Evolutionary conservation across 2,888 invertebrate genomes (phyloP).

Genomic region (Yponomeuta plumbellus): DNA sequence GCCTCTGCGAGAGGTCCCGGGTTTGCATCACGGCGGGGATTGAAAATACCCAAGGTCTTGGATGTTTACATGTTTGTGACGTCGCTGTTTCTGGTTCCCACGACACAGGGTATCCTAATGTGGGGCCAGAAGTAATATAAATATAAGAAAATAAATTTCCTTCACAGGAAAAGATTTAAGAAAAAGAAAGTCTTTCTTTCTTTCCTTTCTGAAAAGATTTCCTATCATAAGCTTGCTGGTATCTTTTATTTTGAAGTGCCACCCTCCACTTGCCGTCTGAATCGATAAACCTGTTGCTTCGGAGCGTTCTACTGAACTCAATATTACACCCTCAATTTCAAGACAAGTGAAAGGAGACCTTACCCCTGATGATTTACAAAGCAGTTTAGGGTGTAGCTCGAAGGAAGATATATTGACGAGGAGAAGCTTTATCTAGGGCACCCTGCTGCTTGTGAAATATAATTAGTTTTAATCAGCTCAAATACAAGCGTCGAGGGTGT

Average conservation of each 20-base stretch:
- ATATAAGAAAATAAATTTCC: too few relatives aligned
- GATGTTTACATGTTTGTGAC: too few relatives aligned
- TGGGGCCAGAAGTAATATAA: too few relatives aligned
- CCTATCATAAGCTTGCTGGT: not conserved
- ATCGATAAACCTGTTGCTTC: constrained; percentile 55
- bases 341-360: constrained; percentile 28
- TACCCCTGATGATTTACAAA: constrained; percentile 22
- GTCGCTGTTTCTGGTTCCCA: too few relatives aligned
- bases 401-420: not conserved
- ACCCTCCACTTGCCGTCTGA: constrained; percentile 45
- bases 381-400: constrained; percentile 24
- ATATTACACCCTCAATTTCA: constrained; percentile 18
- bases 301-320: constrained; percentile 50
- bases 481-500: not conserved
- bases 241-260: not conserved
- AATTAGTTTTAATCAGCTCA: constrained; percentile 16
- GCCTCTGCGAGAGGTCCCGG: too few relatives aligned
- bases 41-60: too few relatives aligned
- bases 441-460: constrained; percentile 32
- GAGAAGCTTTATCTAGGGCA: constrained; percentile 24
- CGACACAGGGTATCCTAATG: too few relatives aligned
- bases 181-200: too few relatives aligned
- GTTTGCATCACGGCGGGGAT: too few relatives aligned
- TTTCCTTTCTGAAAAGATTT: too few relatives aligned
- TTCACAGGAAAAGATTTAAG: too few relatives aligned